Evolutionary conservation across 2,113 vertebrate species (phyloP).

Genomic region (Terrapene triunguis): DNA sequence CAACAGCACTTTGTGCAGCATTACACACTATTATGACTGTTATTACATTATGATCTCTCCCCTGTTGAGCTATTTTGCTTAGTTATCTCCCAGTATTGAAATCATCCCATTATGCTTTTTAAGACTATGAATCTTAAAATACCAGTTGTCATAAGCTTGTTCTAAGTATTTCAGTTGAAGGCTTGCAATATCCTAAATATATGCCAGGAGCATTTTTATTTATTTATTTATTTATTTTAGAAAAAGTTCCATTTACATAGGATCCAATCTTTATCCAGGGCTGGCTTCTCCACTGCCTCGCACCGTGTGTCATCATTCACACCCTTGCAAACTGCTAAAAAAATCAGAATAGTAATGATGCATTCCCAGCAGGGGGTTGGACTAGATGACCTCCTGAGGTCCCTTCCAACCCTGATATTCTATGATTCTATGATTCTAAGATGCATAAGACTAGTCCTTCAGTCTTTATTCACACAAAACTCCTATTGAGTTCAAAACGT

Average conservation of each 20-base stretch:
- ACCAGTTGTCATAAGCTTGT: slow-evolving; percentile 11
- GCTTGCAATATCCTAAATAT: neutral
- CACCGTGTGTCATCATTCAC: neutral
- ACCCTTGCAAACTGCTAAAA: neutral
- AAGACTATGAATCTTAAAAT: slow-evolving; percentile 51
- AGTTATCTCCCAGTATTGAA: slow-evolving; percentile 39
- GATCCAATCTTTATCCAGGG: neutral
- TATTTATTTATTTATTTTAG: neutral
- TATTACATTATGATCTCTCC: slow-evolving; percentile 41
- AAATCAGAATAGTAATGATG: fast-evolving
- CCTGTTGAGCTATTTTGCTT: slow-evolving; percentile 43
- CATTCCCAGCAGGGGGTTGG: neutral
- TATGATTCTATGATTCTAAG: no score
- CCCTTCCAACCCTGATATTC: no score
- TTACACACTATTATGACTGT: slow-evolving; percentile 47
- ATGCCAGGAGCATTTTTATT: neutral
- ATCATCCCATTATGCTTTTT: slow-evolving; percentile 34
- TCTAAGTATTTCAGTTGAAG: neutral
- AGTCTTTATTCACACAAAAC: neutral
- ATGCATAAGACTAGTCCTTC: neutral
- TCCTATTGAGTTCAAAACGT: fast-evolving
- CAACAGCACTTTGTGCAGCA: neutral
- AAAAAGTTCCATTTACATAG: neutral
- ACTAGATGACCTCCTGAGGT: no score
- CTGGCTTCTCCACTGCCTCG: neutral